These are phyloP conservation scores for Rhinoraja longicauda DNA, from an alignment of 2,797 vertebrate genomes.

Conservation along the genomic window DNA sequence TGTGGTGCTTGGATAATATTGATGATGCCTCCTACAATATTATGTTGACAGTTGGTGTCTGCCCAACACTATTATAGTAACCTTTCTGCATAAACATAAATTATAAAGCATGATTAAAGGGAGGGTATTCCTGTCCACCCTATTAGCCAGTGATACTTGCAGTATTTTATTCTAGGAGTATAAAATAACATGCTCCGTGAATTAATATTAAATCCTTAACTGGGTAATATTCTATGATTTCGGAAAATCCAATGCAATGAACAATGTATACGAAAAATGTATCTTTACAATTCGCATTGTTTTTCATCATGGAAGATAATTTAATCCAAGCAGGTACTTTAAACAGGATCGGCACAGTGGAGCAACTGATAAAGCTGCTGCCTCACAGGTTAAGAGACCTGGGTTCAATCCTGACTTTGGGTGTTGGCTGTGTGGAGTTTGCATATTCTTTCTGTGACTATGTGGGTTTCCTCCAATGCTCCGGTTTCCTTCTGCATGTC, in stretches of 20 bases:
- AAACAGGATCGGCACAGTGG: too few species aligned
- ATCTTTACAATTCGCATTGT: constrained; percentile 24
- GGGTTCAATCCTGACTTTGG: too few species aligned
- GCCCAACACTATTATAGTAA: not conserved
- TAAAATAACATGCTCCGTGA: not conserved
- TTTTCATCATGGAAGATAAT: constrained; percentile 17
- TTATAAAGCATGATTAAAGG: not conserved
- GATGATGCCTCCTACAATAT: not conserved
- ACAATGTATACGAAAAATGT: constrained; percentile 18
- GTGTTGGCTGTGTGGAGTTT: too few species aligned
- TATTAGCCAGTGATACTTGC: not conserved
- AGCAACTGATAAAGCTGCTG: too few species aligned
- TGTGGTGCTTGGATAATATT: not conserved
- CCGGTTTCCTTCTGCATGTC: too few species aligned
- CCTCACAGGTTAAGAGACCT: too few species aligned
- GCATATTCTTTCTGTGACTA: too few species aligned
- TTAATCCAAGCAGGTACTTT: not conserved
- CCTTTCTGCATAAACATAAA: not conserved
- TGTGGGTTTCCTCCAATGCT: too few species aligned
- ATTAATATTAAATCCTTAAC: not conserved
- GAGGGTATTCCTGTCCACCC: not conserved
- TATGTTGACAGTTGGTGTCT: not conserved
- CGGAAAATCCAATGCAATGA: not conserved
- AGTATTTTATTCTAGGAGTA: not conserved
- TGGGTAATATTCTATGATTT: not conserved